These are phyloP conservation scores for Pelvicachromis taeniatus DNA, from an alignment of 2,113 vertebrate genomes.

Conservation along the genomic window DNA sequence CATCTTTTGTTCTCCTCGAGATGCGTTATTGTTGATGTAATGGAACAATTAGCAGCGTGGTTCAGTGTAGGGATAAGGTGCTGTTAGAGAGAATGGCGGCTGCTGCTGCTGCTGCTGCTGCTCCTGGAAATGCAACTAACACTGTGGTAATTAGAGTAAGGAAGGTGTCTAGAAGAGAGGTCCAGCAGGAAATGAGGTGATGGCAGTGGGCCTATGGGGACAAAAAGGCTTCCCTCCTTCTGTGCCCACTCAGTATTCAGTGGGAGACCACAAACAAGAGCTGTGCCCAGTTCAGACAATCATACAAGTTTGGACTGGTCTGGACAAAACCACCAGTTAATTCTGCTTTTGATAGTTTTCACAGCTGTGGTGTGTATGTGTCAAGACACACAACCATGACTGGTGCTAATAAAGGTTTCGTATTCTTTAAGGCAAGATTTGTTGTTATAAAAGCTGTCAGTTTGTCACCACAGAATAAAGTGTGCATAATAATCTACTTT, in stretches of 20 bases:
- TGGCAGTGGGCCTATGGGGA: slow-evolving; percentile 76
- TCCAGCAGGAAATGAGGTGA: slow-evolving; percentile 86
- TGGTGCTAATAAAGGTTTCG: background rate
- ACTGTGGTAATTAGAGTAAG: slow-evolving; percentile 77
- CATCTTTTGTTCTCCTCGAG: slow-evolving; percentile 67
- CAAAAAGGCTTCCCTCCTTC: slow-evolving; percentile 59
- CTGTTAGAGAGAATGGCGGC: slow-evolving; percentile 59
- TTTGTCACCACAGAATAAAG: background rate
- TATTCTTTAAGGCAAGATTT: background rate
- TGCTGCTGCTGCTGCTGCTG: background rate
- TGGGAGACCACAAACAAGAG: slow-evolving; percentile 90
- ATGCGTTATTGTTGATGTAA: slow-evolving; percentile 77
- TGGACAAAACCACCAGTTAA: slow-evolving; percentile 84
- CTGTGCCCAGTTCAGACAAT: slow-evolving; percentile 86
- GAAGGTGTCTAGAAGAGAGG: slow-evolving; percentile 84
- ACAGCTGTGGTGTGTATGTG: slow-evolving; percentile 6
- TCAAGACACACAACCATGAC: background rate
- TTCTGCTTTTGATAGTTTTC: slow-evolving; percentile 82
- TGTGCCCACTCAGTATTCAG: slow-evolving; percentile 71
- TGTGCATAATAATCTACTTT: background rate
- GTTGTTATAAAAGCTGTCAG: background rate
- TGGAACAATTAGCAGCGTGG: slow-evolving; percentile 78
- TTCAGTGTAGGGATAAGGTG: slow-evolving; percentile 68
- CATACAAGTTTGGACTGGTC: slow-evolving; percentile 92
- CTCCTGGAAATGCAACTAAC: slow-evolving; percentile 47